phyloP scores from a whole-genome alignment of 35 echinoderm and acorn worm species.

The Ptychodera flava region DNA sequence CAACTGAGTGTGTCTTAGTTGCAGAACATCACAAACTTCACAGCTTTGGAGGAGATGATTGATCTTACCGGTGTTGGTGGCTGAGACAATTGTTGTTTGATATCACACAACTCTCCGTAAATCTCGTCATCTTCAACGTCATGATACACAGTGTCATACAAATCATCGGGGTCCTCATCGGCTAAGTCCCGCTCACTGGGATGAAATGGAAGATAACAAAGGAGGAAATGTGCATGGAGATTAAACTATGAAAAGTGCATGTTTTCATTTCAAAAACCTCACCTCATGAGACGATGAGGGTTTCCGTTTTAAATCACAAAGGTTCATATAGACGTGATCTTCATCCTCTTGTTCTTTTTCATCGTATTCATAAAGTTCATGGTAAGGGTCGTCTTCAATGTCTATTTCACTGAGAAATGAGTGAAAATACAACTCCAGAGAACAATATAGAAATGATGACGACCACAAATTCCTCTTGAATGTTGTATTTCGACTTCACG shows the following conservation, averaged over 20 bases:
- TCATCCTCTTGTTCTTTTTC: background rate
- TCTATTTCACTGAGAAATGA: conserved; percentile 1
- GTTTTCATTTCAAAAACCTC: background rate
- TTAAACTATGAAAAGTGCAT: background rate
- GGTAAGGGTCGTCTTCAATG: background rate
- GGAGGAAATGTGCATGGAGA: background rate
- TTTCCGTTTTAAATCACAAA: background rate
- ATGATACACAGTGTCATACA: conserved; percentile 65
- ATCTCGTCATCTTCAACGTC: conserved; percentile 56
- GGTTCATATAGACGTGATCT: background rate
- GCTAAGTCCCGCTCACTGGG: conserved; percentile 49
- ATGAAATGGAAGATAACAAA: conserved; percentile 11
- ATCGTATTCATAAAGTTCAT: background rate
- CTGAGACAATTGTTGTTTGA: background rate
- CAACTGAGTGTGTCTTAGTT: too few relatives aligned
- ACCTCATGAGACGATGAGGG: background rate
- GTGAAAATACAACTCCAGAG: too few relatives aligned
- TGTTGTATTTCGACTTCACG: too few relatives aligned
- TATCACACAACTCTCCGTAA: conserved; percentile 28
- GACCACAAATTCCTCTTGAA: too few relatives aligned
- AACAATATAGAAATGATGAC: too few relatives aligned
- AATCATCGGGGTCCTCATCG: conserved; percentile 44
- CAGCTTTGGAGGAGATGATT: too few relatives aligned
- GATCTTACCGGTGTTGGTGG: too few relatives aligned
- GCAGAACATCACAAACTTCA: too few relatives aligned